Percentiles rank a stretch among this genome's conserved stretches.
These are phyloP conservation scores for Polymixis flavicincta DNA, from an alignment of 2,888 invertebrate species.

Conservation along the genomic window DNA sequence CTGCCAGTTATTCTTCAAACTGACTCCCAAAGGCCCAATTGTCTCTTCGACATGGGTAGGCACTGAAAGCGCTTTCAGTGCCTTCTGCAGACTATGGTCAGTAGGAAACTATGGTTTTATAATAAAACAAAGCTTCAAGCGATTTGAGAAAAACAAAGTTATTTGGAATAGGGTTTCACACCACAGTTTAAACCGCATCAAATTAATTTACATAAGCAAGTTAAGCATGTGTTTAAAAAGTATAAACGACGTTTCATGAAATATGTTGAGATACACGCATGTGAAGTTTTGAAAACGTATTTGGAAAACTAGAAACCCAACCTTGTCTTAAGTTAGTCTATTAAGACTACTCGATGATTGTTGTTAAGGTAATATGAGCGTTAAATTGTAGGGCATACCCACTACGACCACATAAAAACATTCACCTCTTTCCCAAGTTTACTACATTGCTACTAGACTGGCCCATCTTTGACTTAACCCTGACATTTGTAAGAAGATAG, in stretches of 20 bases:
- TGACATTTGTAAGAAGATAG: constrained; percentile 14
- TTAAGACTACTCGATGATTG: not conserved
- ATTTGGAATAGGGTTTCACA: not conserved
- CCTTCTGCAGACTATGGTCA: too few relatives aligned
- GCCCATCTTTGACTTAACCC: not conserved
- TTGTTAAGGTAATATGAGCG: not conserved
- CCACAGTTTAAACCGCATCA: not conserved
- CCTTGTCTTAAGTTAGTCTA: not conserved
- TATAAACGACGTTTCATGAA: not conserved
- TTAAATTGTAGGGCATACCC: not conserved
- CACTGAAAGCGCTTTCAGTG: too few relatives aligned
- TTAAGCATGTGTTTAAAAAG: not conserved
- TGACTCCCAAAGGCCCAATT: not conserved
- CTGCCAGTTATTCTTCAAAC: not conserved
- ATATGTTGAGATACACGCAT: not conserved
- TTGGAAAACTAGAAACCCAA: not conserved
- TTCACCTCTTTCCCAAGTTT: not conserved
- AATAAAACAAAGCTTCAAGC: not conserved
- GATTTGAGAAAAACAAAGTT: constrained; percentile 3
- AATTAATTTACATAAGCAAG: not conserved
- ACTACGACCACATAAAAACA: not conserved
- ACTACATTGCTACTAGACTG: not conserved
- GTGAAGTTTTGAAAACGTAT: not conserved
- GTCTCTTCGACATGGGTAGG: too few relatives aligned
- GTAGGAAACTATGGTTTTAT: not conserved